Percentiles rank a stretch among this genome's conserved stretches.
These are phyloP conservation scores for Oscheius sp. DNA, from an alignment of 2,888 invertebrate genomes.

Conservation along the genomic window DNA sequence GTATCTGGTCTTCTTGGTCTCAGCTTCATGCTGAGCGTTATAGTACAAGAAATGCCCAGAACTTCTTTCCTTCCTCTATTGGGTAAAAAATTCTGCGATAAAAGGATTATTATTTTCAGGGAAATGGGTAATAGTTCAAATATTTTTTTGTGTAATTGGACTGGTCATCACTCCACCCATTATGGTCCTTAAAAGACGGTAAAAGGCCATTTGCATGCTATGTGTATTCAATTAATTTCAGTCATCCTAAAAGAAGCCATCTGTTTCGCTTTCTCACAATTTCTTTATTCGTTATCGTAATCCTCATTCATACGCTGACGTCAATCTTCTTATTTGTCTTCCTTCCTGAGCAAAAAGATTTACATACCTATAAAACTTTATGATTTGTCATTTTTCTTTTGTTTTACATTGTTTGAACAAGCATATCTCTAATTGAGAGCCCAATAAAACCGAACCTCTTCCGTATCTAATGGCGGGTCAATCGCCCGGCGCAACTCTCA, in stretches of 20 bases:
- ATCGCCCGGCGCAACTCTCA: too few species aligned
- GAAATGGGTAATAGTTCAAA: not conserved
- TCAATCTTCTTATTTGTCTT: not conserved
- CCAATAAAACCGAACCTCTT: too few species aligned
- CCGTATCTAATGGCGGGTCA: too few species aligned
- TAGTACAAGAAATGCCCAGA: not conserved
- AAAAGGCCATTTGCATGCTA: not conserved
- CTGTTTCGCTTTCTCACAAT: not conserved
- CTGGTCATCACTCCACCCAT: not conserved
- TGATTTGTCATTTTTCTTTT: too few species aligned
- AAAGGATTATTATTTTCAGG: not conserved
- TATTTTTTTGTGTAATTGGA: not conserved
- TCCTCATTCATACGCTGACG: not conserved
- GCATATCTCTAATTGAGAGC: too few species aligned
- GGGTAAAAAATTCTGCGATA: not conserved
- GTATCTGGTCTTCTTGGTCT: not conserved
- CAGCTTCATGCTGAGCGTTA: not conserved
- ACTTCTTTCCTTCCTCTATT: not conserved
- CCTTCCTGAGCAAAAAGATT: not conserved
- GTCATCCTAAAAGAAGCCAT: not conserved
- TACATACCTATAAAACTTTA: too few species aligned
- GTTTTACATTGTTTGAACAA: too few species aligned
- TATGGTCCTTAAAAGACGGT: not conserved
- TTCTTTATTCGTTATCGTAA: not conserved
- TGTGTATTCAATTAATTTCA: not conserved